Evolutionary conservation across 2,113 vertebrate genomes (phyloP), one percentile per base, ranked within the genome.

Genomic region (Abramis brama): DNA sequence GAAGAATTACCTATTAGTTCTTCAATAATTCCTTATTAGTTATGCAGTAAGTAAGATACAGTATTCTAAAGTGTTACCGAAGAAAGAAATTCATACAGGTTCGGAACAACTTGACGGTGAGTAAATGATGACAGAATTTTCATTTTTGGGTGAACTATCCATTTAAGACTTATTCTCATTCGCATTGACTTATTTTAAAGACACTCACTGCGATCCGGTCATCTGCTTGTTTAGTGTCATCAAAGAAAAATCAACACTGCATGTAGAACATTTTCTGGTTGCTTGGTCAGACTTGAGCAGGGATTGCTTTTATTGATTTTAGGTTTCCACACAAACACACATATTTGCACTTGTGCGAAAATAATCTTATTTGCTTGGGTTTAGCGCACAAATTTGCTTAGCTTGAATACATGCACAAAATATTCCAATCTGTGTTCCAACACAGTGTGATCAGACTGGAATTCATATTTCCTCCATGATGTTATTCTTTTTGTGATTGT

Each of bases 291-390:
- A 82, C 9, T 82, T 50, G 80, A 82, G 80, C n/a, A 23, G 50
- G 62, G 43, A 82, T 66, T 50, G 36, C 3, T 66, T 82, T 82
- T 47, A 70, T 71, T 82, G 25, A 82, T 82, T 82, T 82, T 17
- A 27, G n/a, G 73, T 75, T 50, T 50, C n/a, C 12, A 50, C n/a
- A 27, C 73, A 74, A 47, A 50, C 73, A 75, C 73, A 75, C 43
- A 50, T 75, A 50, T 75, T 75, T 75, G 45, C 45, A 27, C 45
- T 50, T 50, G 73, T 75, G 73, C 50, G 17, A 75, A 75, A 50
- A 27, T 19, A 17, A 17, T 75, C 45, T 75, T 50, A 47, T 75
- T 70, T 3, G 2, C 45, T 50, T 50, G 73, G 45, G 73, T 43
- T 75, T 47, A 75, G n/a, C 45, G 2, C 25, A 75, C 73, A 75